Evolutionary conservation across 2,113 vertebrate species (phyloP).

Genomic region (Herpetotheres cachinnans): DNA sequence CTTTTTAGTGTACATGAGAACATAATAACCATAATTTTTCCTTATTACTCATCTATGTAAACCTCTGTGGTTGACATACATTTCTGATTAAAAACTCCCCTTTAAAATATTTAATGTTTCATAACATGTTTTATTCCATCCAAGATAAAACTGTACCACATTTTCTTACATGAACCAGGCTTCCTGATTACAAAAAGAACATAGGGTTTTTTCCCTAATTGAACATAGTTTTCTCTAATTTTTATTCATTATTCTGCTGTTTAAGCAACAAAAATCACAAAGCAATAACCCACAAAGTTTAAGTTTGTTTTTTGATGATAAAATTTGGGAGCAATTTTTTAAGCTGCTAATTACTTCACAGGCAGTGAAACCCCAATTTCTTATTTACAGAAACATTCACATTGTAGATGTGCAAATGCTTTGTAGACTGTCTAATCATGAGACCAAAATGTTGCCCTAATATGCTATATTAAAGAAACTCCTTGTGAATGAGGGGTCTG

Average conservation of each 20-base stretch:
- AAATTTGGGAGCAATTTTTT: neutral
- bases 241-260: neutral
- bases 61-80: neutral
- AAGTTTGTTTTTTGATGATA: neutral
- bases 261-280: neutral
- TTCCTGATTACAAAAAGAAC: neutral
- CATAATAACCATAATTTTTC: neutral
- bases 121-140: neutral
- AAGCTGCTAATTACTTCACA: neutral
- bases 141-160: neutral
- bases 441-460: neutral
- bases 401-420: neutral
- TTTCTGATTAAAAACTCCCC: neutral
- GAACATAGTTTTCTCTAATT: neutral
- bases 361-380: neutral
- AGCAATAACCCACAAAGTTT: neutral
- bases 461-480: neutral
- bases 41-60: neutral
- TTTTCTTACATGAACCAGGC: neutral
- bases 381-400: neutral
- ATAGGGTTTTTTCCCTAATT: accelerated
- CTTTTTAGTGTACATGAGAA: neutral
- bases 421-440: neutral
- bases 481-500: neutral
- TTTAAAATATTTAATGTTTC: neutral